Evolutionary conservation across 2,888 invertebrate genomes (phyloP), one percentile per base, ranked within the genome.

Genomic region (Hyposoter dolosus): DNA sequence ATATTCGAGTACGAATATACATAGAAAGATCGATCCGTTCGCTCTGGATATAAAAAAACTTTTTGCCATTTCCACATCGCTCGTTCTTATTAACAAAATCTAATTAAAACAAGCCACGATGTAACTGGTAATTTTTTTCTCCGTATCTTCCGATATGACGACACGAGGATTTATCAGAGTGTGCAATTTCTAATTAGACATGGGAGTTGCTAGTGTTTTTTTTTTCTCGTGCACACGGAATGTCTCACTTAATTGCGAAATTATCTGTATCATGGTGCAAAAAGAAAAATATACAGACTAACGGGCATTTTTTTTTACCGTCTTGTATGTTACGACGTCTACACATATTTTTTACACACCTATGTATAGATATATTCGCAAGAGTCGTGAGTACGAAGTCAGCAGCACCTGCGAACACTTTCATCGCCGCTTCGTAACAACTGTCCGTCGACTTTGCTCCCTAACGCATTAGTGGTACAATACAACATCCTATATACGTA

Each of bases 391-490:
- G 82, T 75, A 65, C 82, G 19, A 68, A 85, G 85, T 76, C 32
- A 69, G 65, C 85, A 69, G 74, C 84, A 82, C 82, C 85, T 85
- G 75, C 79, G 79, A 83, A 76, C 76, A 79, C 60, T 82, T 79
- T 75, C 50, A 82, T 85, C 85, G 71, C 75, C 82, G 79, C 85
- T 80, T 85, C 85, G 82, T 63, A 83, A 85, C 85, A 85, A 83
- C 82, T 76, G 79, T 83, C 82, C 65, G 71, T 85, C 84, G 82
- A 78, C 82, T 78, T 82, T 71, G 69, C 60, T 47, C 69, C 68
- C 69, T 71, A 76, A 79, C 65, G 82, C 82, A 82, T 83, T 85
- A 80, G 60, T 63, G 43, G 43, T 74, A 82, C 71, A 53, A 56
- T 84, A 71, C 68, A 80, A 68, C 47, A 47, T 32, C 19, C 71